phyloP scores from a whole-genome alignment of 2,797 vertebrate species.

The Sebastiscus albofasciatus region DNA sequence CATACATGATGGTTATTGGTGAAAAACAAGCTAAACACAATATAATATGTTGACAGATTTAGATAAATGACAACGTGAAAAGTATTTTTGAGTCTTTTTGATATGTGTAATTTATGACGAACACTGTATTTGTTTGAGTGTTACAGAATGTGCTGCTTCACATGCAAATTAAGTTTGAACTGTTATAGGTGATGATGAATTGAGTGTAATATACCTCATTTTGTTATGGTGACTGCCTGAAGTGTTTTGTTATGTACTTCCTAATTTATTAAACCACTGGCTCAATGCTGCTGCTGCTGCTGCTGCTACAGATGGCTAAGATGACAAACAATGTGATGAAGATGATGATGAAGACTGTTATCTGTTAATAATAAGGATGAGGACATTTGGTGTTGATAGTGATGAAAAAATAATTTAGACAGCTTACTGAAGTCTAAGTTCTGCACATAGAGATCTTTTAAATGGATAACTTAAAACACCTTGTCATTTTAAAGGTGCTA shows the following conservation, averaged over 20 bases:
- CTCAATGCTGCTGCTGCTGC: slow-evolving; percentile 32
- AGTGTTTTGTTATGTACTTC: slow-evolving; percentile 55
- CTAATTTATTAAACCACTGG: slow-evolving; percentile 49
- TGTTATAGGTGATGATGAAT: slow-evolving; percentile 44
- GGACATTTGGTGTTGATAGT: neutral
- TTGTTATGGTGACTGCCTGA: slow-evolving; percentile 51
- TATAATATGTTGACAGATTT: slow-evolving; percentile 41
- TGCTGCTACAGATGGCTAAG: slow-evolving; percentile 35
- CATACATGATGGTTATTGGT: slow-evolving; percentile 40
- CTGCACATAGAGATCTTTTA: neutral
- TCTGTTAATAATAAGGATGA: neutral
- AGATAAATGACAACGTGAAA: slow-evolving; percentile 49
- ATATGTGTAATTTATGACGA: slow-evolving; percentile 63
- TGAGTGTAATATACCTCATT: slow-evolving; percentile 74
- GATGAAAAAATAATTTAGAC: neutral
- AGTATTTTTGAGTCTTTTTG: slow-evolving; percentile 71
- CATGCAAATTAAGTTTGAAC: slow-evolving; percentile 47
- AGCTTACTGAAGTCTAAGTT: neutral
- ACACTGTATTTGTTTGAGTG: slow-evolving; percentile 47
- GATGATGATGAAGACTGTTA: neutral
- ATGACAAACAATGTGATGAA: slow-evolving; percentile 13
- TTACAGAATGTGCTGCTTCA: slow-evolving; percentile 70
- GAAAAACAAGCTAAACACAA: slow-evolving; percentile 20
- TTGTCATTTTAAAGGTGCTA: no score
- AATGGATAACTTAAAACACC: neutral